These are phyloP conservation scores for Abscondita cerata DNA, from an alignment of 2,888 invertebrate genomes.

Conservation along the genomic window DNA sequence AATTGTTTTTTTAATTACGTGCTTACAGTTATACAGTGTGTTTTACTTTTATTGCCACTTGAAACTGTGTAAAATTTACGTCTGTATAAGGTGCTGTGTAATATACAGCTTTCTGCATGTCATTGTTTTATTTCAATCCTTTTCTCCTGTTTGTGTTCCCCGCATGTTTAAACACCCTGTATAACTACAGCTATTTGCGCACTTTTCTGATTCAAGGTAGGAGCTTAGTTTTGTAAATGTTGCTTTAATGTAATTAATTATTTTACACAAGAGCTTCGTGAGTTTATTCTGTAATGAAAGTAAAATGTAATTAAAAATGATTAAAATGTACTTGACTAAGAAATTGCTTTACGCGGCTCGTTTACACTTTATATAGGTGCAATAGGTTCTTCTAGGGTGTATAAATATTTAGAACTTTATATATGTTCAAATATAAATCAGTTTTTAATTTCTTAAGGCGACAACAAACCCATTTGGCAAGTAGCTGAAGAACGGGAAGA, in stretches of 20 bases:
- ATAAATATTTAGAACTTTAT: too few species aligned
- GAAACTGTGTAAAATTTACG: constrained; percentile 23
- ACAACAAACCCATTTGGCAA: constrained; percentile 97
- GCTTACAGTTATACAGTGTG: constrained; percentile 35
- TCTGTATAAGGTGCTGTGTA: constrained; percentile 43
- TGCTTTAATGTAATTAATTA: too few species aligned
- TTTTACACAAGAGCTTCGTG: too few species aligned
- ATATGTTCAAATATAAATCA: too few species aligned
- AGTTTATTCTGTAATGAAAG: too few species aligned
- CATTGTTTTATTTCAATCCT: constrained; percentile 44
- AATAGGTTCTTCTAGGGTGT: too few species aligned
- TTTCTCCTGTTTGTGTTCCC: constrained; percentile 25
- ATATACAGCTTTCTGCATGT: constrained; percentile 45
- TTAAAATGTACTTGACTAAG: too few species aligned
- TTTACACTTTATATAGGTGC: too few species aligned
- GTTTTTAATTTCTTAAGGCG: constrained; percentile 62
- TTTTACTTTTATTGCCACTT: constrained; percentile 27
- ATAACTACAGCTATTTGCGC: constrained; percentile 29
- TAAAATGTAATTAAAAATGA: too few species aligned
- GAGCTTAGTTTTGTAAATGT: background rate
- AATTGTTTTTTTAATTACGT: constrained; percentile 6
- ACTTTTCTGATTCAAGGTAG: constrained; percentile 2
- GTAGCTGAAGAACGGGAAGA: constrained; percentile 99
- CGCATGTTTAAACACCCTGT: constrained; percentile 42
- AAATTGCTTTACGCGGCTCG: too few species aligned